Conservation (phyloP, 2,113 vertebrate genomes). For the Indicator indicator region DNA sequence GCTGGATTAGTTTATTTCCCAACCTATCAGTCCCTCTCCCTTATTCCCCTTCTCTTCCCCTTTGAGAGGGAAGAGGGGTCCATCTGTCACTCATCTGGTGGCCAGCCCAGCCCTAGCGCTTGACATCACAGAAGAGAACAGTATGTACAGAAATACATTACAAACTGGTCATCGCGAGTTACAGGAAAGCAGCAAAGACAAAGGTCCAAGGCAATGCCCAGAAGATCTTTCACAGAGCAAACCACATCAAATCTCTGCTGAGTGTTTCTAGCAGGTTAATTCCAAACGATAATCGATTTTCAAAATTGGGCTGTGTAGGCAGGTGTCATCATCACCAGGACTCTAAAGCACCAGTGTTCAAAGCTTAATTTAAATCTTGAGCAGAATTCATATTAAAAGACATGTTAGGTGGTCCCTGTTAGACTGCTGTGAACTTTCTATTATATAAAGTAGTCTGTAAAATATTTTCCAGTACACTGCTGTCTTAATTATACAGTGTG, state of each 20-base stretch:
- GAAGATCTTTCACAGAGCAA: not conserved
- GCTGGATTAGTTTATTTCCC: too few relatives aligned
- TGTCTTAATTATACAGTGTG: slow-evolving; percentile 55
- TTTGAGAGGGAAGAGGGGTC: too few relatives aligned
- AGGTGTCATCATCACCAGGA: slow-evolving; percentile 33
- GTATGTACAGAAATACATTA: not conserved
- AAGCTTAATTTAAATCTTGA: slow-evolving; percentile 63
- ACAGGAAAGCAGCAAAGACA: not conserved
- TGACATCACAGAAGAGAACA: not conserved
- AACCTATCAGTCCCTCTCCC: too few relatives aligned
- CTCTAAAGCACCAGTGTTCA: slow-evolving; percentile 1
- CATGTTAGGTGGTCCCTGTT: slow-evolving; percentile 5
- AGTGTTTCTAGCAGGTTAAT: slow-evolving; percentile 27
- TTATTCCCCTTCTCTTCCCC: too few relatives aligned
- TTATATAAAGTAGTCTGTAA: slow-evolving; percentile 55
- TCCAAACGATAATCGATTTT: slow-evolving; percentile 5
- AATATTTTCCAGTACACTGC: slow-evolving; percentile 50
- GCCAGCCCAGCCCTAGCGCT: too few relatives aligned
- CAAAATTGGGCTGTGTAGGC: not conserved
- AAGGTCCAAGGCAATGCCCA: not conserved
- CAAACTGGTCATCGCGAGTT: not conserved
- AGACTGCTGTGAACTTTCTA: slow-evolving; percentile 54
- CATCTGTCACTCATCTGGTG: too few relatives aligned
- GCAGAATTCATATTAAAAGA: slow-evolving; percentile 50
- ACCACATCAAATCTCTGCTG: not conserved